Evolutionary conservation across 2,113 vertebrate species (phyloP).

Genomic region (Entomyzon cyanotis): DNA sequence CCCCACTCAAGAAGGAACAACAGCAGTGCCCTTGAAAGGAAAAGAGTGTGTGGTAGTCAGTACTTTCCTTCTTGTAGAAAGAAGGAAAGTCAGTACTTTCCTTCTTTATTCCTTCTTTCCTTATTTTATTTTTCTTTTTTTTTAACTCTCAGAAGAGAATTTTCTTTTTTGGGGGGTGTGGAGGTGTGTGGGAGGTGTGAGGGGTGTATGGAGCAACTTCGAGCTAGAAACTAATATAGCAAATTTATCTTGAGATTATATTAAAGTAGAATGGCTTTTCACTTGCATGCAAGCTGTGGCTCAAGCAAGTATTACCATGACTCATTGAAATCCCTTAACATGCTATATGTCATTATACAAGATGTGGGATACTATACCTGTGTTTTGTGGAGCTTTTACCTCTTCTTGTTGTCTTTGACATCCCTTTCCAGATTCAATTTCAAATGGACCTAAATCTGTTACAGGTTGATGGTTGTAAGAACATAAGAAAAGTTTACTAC

Average conservation of each 20-base stretch:
- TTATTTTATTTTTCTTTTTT: background rate
- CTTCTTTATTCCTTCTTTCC: background rate
- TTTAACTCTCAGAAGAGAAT: background rate
- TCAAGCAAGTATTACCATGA: background rate
- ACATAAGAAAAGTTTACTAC: background rate
- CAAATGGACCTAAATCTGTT: background rate
- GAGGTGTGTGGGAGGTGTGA: no score
- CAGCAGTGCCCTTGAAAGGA: background rate
- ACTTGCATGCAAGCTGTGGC: accelerated
- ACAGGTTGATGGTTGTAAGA: background rate
- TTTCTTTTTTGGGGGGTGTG: background rate
- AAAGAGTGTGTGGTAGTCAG: background rate
- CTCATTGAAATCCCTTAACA: background rate
- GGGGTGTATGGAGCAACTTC: background rate
- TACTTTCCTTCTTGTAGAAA: background rate
- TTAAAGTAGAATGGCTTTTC: background rate
- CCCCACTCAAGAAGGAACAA: background rate
- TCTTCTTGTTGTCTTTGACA: background rate
- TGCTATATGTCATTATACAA: background rate
- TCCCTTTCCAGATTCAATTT: background rate
- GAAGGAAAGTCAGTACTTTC: background rate
- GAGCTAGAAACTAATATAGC: background rate
- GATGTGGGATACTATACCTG: background rate
- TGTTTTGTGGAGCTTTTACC: background rate
- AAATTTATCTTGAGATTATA: background rate